Evolutionary conservation across 2,113 vertebrate genomes (phyloP), one percentile per base, ranked within the genome.

Genomic region (Brachyistius frenatus): DNA sequence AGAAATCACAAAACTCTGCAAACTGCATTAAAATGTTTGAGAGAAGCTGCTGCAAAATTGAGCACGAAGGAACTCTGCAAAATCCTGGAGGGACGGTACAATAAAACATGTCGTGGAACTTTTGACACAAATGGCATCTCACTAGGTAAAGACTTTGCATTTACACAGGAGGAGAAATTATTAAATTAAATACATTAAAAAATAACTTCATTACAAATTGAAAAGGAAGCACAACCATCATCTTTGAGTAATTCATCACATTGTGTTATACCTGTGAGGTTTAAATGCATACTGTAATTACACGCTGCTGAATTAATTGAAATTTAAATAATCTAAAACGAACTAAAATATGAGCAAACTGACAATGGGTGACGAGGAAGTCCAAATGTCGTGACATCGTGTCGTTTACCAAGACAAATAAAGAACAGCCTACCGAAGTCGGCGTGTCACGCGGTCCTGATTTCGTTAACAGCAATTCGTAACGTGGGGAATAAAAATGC

Each of bases 131-230:
- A 63, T 60, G 53, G 63, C 41, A 79, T 66, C 44, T 81, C 50
- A 70, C 61, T 47, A 14, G 13, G 76, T 76, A 66, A 72, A 62
- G 53, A 69, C 49, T 50, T 73, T 70, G 67, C 57, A 68, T 80
- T 86, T 66, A 83, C 76, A 83, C 68, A 70, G 66, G 53, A 83
- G 56, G 62, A 73, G 23, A 69, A 85, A 58, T 54, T 64, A 57
- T 93, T 91, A 87, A 90, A 89, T 91, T 90, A 90, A 93, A 92
- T 86, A 86, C 30, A 72, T 54, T 60, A 65, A 71, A 75, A 81
- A 76, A 69, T 23, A 39, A 80, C 66, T 78, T 86, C 62, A 83
- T 80, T 78, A 56, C 47, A 78, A 80, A 76, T 54, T 81, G 14
- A 55, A 81, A 82, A 82, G 66, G 74, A 85, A 87, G 64, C 76